phyloP scores from a whole-genome alignment of 2,113 vertebrate species.

The Lichenostomus cassidix region DNA sequence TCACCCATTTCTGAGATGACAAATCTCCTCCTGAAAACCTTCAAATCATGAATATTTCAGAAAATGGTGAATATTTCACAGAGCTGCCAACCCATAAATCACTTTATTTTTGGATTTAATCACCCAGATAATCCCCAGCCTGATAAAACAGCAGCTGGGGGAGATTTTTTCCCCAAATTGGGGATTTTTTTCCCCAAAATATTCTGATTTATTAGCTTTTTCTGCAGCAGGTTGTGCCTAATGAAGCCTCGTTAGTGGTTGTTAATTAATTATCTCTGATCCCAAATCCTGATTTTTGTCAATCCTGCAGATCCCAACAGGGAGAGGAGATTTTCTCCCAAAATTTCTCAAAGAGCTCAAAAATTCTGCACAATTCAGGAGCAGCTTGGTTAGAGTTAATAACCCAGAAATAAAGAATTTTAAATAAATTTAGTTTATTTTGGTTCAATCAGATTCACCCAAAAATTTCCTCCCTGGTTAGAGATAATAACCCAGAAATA shows the following conservation, averaged over 20 bases:
- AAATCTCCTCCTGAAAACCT: neutral
- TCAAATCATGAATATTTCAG: too few relatives aligned
- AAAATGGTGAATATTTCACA: too few relatives aligned
- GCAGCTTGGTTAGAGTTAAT: neutral
- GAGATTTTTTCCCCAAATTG: neutral
- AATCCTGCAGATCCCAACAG: fast-evolving
- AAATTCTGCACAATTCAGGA: neutral
- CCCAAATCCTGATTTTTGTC: neutral
- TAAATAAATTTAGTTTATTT: fast-evolving
- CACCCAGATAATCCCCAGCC: neutral
- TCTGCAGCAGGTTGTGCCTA: neutral
- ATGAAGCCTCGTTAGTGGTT: neutral
- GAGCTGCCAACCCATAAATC: neutral
- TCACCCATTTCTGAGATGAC: fast-evolving
- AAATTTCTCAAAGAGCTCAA: neutral
- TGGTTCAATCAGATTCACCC: too few relatives aligned
- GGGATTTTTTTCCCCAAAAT: neutral
- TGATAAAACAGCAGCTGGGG: neutral
- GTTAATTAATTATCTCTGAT: neutral
- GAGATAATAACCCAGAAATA: too few relatives aligned
- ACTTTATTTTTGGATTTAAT: too few relatives aligned
- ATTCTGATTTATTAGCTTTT: neutral
- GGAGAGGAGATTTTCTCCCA: neutral
- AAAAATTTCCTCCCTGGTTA: too few relatives aligned
- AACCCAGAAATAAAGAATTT: too few relatives aligned